These are phyloP conservation scores for Eonycteris spelaea DNA, from an alignment of 2,113 vertebrate species.

Conservation along the genomic window DNA sequence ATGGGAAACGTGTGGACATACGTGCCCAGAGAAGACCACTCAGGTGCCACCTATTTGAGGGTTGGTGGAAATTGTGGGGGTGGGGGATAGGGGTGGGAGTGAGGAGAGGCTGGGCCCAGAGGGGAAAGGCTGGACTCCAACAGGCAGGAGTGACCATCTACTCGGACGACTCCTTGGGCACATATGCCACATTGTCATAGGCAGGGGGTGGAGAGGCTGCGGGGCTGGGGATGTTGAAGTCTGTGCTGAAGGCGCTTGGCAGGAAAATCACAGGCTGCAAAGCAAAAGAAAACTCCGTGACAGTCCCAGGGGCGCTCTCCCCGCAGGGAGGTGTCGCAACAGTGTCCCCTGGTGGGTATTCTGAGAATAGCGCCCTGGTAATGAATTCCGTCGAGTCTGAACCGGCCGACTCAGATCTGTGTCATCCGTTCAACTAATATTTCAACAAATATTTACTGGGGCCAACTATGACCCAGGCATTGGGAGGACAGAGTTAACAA, in stretches of 20 bases:
- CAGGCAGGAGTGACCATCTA: background rate
- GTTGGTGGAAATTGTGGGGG: too few relatives aligned
- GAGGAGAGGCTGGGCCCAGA: background rate
- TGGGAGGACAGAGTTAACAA: too few relatives aligned
- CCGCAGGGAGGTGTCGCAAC: background rate
- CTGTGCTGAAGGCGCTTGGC: constrained; percentile 61
- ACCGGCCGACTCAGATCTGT: accelerated
- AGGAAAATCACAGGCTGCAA: constrained; percentile 70
- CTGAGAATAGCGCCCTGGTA: background rate
- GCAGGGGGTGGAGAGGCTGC: constrained; percentile 65
- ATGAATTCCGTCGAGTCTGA: background rate
- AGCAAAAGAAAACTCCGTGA: background rate
- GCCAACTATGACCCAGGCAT: background rate
- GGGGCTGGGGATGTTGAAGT: constrained; percentile 60
- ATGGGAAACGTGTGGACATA: background rate
- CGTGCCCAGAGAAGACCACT: background rate
- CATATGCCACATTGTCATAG: constrained; percentile 71
- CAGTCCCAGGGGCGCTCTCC: background rate
- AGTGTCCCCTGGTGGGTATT: background rate
- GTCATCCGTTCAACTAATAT: background rate
- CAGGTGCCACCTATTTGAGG: background rate
- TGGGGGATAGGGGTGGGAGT: background rate
- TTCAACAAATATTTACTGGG: background rate
- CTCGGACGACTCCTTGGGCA: constrained; percentile 55
- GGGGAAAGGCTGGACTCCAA: background rate